Percentiles rank a stretch among this genome's conserved stretches.
These are phyloP conservation scores for Pica pica DNA, from an alignment of 2,113 vertebrate genomes.

Conservation along the genomic window DNA sequence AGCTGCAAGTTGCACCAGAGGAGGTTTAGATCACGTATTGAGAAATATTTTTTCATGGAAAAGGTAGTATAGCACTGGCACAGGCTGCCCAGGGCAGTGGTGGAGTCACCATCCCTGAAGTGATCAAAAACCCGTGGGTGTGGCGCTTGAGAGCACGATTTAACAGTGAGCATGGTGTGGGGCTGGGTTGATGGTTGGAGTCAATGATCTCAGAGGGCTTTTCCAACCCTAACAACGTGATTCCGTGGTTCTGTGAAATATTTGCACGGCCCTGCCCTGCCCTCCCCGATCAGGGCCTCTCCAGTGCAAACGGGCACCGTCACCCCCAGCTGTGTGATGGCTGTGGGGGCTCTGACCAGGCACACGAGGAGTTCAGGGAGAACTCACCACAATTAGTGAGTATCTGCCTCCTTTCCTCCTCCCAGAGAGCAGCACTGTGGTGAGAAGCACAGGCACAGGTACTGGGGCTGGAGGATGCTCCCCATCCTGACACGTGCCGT, in stretches of 20 bases:
- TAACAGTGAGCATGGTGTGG: not conserved
- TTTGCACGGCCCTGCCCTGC: not conserved
- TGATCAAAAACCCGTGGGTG: not conserved
- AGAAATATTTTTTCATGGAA: not conserved
- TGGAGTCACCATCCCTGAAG: not conserved
- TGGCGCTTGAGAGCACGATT: no score
- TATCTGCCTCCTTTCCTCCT: not conserved
- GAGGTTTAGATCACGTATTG: not conserved
- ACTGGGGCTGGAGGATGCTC: not conserved
- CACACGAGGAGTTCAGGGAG: rapidly evolving
- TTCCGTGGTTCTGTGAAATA: not conserved
- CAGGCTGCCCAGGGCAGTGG: not conserved
- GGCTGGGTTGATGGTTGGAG: not conserved
- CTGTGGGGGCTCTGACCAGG: rapidly evolving
- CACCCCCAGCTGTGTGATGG: not conserved
- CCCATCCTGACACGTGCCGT: rapidly evolving
- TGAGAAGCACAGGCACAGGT: no score
- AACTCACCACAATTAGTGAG: rapidly evolving
- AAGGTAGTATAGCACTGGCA: not conserved
- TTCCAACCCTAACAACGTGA: not conserved
- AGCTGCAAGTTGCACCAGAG: not conserved
- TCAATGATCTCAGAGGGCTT: not conserved
- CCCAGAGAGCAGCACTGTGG: rapidly evolving
- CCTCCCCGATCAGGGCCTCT: rapidly evolving
- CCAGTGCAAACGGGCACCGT: not conserved